A percentile compares a stretch with the other conserved stretches of the same genome.
Conservation (phyloP, 2,888 invertebrate species). For the Philonicus albiceps region DNA sequence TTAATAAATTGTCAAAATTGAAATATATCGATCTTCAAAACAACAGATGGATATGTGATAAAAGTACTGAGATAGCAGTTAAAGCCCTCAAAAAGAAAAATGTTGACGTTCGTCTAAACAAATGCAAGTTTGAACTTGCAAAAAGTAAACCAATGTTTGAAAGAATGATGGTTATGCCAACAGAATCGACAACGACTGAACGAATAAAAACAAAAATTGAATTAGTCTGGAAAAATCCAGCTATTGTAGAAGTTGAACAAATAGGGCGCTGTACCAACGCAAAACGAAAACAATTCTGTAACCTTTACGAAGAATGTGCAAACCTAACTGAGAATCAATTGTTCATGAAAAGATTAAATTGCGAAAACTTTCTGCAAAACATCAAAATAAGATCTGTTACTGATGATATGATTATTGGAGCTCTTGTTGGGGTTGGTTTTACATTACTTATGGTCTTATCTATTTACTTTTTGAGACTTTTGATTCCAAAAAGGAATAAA, state of each 20-base stretch:
- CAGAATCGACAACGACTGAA: conserved; percentile 42
- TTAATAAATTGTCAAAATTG: conserved; percentile 65
- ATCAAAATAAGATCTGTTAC: neutral
- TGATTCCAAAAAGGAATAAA: neutral
- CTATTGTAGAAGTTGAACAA: neutral
- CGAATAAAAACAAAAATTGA: conserved; percentile 44
- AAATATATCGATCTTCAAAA: conserved; percentile 66
- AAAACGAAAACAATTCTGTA: neutral
- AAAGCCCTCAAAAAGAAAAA: conserved; percentile 53
- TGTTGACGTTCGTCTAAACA: conserved; percentile 52
- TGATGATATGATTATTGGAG: neutral
- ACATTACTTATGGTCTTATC: neutral
- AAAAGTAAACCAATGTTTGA: conserved; percentile 52
- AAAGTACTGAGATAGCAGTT: conserved; percentile 55
- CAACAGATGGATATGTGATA: conserved; percentile 69
- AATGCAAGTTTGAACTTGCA: conserved; percentile 52
- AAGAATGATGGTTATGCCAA: conserved; percentile 52
- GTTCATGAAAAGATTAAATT: neutral
- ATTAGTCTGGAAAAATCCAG: conserved; percentile 38
- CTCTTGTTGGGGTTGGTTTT: neutral
- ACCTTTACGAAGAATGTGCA: conserved; percentile 33
- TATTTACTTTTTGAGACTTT: neutral
- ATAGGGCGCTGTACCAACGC: neutral
- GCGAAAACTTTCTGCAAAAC: neutral
- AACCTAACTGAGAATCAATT: neutral